A percentile compares a stretch with the other conserved stretches of the same genome.
phyloP scores from a whole-genome alignment of 2,888 invertebrate species.

The Trimorus sp. region DNA sequence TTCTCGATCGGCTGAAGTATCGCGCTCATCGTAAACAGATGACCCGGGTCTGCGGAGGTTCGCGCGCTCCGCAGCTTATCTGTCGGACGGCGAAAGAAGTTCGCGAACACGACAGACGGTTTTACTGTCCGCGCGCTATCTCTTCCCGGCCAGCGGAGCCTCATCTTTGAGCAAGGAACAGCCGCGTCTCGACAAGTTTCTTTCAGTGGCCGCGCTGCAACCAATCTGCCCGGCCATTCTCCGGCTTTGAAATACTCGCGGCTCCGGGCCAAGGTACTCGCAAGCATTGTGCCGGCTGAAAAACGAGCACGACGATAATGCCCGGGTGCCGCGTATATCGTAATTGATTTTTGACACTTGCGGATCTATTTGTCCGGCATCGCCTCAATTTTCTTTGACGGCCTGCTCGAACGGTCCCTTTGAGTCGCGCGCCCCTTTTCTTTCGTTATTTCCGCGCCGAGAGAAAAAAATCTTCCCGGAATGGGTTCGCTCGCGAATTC shows the following conservation, averaged over 20 bases:
- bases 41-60: no score
- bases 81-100: conserved; percentile 44
- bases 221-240: conserved; percentile 53
- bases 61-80: conserved; percentile 7
- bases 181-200: conserved; percentile 46
- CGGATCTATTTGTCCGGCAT: conserved; percentile 13
- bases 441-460: no score
- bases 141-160: conserved; percentile 49
- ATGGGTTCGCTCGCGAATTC: no score
- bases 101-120: conserved; percentile 56
- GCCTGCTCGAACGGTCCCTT: conserved; percentile 10
- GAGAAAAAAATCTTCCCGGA: no score
- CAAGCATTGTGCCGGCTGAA: conserved; percentile 34
- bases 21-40: no score
- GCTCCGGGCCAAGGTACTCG: conserved; percentile 30
- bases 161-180: conserved; percentile 55
- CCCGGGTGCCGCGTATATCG: conserved; percentile 21
- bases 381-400: conserved; percentile 8
- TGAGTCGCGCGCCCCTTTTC: neutral
- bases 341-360: conserved; percentile 48
- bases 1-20: no score
- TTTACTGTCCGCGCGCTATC: conserved; percentile 54
- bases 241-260: conserved; percentile 45
- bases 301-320: conserved; percentile 25
- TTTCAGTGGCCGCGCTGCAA: conserved; percentile 43